Percentiles rank a stretch among this genome's conserved stretches.
Evolutionary conservation across 2,888 invertebrate species (phyloP).

Genomic region (Ptychoptera contaminata): DNA sequence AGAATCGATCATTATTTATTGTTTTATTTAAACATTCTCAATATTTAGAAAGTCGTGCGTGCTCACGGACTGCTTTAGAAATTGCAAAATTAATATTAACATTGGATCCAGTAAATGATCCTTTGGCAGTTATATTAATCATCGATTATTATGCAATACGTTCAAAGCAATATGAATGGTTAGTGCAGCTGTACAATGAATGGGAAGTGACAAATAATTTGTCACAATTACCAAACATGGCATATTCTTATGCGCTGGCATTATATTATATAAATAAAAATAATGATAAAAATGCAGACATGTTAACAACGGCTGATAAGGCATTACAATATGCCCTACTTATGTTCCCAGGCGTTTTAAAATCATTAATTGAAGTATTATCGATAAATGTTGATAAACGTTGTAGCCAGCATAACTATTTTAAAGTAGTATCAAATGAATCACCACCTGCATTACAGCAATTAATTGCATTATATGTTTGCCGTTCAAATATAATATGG

Average conservation of each 20-base stretch:
- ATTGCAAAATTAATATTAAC: conserved; percentile 69
- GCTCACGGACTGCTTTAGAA: conserved; percentile 75
- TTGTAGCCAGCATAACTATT: conserved; percentile 36
- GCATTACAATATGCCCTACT: conserved; percentile 59
- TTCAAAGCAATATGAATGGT: conserved; percentile 56
- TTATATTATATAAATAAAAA: conserved; percentile 41
- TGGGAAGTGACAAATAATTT: conserved; percentile 50
- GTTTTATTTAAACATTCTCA: conserved; percentile 67
- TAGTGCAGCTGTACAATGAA: conserved; percentile 39
- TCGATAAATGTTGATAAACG: conserved; percentile 51
- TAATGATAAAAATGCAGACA: conserved; percentile 5
- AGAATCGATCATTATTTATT: conserved; percentile 68
- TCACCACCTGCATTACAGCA: conserved; percentile 45
- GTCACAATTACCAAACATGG: conserved; percentile 73
- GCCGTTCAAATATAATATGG: conserved; percentile 61
- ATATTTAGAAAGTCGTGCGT: conserved; percentile 63
- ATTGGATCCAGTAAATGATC: conserved; percentile 59
- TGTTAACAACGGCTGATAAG: conserved; percentile 32
- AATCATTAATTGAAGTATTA: conserved; percentile 59
- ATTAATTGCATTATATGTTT: conserved; percentile 55
- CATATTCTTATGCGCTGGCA: conserved; percentile 64
- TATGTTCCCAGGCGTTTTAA: conserved; percentile 66
- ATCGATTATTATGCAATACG: conserved; percentile 73
- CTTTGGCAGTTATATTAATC: conserved; percentile 56
- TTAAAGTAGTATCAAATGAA: conserved; percentile 14